Evolutionary conservation across 2,888 invertebrate genomes (phyloP).

Genomic region (Myopa tessellatipennis): DNA sequence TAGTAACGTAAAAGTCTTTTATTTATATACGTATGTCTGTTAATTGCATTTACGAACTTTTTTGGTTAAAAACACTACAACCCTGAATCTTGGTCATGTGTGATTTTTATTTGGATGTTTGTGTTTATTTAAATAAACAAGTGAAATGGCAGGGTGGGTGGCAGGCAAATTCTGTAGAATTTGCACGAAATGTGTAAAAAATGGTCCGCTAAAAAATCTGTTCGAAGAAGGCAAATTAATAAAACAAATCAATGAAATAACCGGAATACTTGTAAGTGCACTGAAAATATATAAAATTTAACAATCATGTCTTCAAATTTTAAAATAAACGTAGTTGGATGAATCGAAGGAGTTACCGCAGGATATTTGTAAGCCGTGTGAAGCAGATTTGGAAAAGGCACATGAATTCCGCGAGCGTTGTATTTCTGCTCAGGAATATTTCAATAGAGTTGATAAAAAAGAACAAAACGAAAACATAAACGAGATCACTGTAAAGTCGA

Average conservation of each 20-base stretch:
- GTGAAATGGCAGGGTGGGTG: constrained; percentile 18
- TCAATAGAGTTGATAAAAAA: constrained; percentile 31
- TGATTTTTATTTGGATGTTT: neutral
- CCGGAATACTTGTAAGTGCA: constrained; percentile 45
- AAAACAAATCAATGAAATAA: constrained; percentile 43
- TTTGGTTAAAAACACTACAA: neutral
- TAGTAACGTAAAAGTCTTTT: too few relatives aligned
- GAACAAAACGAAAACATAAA: neutral
- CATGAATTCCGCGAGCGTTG: constrained; percentile 48
- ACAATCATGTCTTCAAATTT: neutral
- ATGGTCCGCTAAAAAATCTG: constrained; percentile 37
- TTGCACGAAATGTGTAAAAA: constrained; percentile 32
- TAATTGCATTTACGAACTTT: too few relatives aligned
- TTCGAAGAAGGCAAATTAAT: constrained; percentile 42
- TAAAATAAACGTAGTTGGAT: constrained; percentile 43
- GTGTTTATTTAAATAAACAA: neutral
- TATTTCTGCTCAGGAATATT: constrained; percentile 46
- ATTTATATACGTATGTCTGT: too few relatives aligned
- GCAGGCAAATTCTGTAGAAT: constrained; percentile 35
- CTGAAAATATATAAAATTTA: neutral
- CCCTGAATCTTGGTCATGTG: neutral
- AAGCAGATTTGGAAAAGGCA: constrained; percentile 45
- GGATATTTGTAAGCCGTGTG: constrained; percentile 47
- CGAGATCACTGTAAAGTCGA: neutral
- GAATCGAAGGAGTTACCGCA: constrained; percentile 44